Percentiles rank a stretch among this genome's conserved stretches.
phyloP scores from a whole-genome alignment of 2,888 invertebrate species.

The Rotaria macrura region DNA sequence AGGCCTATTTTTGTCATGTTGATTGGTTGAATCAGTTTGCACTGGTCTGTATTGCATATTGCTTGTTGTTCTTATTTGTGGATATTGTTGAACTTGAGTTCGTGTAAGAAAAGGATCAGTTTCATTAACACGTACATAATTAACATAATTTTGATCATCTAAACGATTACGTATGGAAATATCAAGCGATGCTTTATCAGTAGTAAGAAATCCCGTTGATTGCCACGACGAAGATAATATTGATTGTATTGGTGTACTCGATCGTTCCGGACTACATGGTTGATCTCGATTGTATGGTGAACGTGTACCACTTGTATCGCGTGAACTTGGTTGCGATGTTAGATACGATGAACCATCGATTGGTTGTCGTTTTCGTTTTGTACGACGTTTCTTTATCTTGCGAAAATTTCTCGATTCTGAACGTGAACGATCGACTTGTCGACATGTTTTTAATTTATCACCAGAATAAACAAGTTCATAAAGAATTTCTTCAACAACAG shows the following conservation, averaged over 20 bases:
- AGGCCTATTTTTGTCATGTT: not conserved
- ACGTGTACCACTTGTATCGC: conserved; percentile 10
- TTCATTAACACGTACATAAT: not conserved
- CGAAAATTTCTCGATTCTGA: conserved; percentile 15
- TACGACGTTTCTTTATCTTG: not conserved
- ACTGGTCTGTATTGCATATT: not conserved
- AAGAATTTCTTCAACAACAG: not conserved
- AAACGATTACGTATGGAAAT: not conserved
- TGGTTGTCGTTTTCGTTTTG: not conserved
- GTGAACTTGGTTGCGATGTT: not conserved
- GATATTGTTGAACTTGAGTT: not conserved
- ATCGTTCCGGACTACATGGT: not conserved
- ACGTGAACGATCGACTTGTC: not conserved
- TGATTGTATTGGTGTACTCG: not conserved
- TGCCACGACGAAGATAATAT: not conserved
- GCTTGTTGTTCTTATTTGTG: not conserved
- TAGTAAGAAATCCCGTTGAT: not conserved
- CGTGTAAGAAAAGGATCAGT: not conserved
- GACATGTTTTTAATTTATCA: not conserved
- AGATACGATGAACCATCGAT: not conserved
- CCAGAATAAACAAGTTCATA: not conserved
- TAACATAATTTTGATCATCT: not conserved
- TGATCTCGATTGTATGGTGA: not conserved
- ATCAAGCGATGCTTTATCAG: not conserved
- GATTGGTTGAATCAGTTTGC: not conserved